Base-by-base conservation (phyloP, 2,797 vertebrate genomes). In the Momotus momota region DNA sequence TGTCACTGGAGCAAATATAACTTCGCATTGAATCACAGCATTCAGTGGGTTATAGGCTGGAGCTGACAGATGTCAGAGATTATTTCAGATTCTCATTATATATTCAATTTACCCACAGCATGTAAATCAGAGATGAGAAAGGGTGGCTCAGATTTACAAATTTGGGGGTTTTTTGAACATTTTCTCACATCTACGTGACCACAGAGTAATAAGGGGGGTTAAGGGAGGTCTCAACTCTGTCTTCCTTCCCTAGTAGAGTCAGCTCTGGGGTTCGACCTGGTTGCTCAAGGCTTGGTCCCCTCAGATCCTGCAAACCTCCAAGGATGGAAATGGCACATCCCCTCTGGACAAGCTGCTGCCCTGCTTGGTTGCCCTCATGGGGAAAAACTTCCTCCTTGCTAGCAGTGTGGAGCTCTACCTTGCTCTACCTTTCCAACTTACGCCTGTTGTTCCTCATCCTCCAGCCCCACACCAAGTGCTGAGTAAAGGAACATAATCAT, bases 1-100 rank as follows among this genome's bases (percentile, higher is more conserved):
- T 92, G 93, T 81, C 81, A 29, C 45, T 69, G 85, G 86, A 85
- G 85, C 72, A 92, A 94, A 79, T 19, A 18, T 43, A 91, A 96
- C 51, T 27, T 43, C 49, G 40, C 61, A 8, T 9, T 38, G 87
- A 69, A 69, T 57, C 3, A 57, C 31, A 46, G 70, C 13, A 13
- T 62, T 89, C 69, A 55, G 7, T 6, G 74, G n/a, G 60, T 20
- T 71, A n/a, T 4, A 8, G 9, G 19, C 60, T 69, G 65, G 75
- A 81, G 86, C 64, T 87, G 84, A 90, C 92, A 86, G 69, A 40
- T 33, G 0, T 33, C 41, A 51, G 78, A 46, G 70, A 58, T 51
- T 7, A 5, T 69, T 94, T 89, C 66, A 49, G 62, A 93, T 92
- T 85, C 72, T 91, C 20, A 4, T 78, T 48, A 8, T n/a, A 10